phyloP scores from a whole-genome alignment of 2,113 vertebrate genomes.

The Megaleporinus macrocephalus region DNA sequence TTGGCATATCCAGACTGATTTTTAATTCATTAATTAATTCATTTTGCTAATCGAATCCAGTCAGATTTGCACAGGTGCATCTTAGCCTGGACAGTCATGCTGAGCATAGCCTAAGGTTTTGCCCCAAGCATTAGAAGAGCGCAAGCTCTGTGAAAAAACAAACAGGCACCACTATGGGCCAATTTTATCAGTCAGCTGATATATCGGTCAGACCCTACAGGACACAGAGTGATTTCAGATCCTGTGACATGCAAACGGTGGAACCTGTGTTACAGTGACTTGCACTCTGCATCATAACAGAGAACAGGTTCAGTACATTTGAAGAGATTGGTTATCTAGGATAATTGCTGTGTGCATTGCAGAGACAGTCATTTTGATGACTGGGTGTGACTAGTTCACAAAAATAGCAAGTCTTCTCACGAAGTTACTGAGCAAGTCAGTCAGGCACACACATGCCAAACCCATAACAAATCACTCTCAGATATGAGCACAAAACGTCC shows the following conservation, averaged over 20 bases:
- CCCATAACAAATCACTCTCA: background rate
- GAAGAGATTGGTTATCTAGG: background rate
- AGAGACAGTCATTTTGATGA: background rate
- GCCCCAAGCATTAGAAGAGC: too few relatives aligned
- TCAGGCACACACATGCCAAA: conserved; percentile 10
- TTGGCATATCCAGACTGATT: too few relatives aligned
- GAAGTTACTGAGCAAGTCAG: background rate
- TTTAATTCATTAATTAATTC: too few relatives aligned
- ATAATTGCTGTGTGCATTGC: background rate
- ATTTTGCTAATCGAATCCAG: too few relatives aligned
- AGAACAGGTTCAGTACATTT: background rate
- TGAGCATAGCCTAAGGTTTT: too few relatives aligned
- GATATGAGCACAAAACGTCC: background rate
- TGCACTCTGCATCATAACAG: background rate
- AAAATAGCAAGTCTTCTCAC: background rate
- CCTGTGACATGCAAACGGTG: conserved; percentile 42
- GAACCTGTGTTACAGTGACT: background rate
- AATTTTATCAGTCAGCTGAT: too few relatives aligned
- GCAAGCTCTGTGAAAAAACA: too few relatives aligned
- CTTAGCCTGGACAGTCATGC: too few relatives aligned
- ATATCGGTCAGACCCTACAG: too few relatives aligned
- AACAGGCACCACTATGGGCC: too few relatives aligned
- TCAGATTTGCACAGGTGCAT: too few relatives aligned
- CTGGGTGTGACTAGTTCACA: background rate
- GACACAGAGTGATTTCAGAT: conserved; percentile 1